These are phyloP conservation scores for Homarus gammarus DNA, from an alignment of 2,888 invertebrate genomes.

Conservation along the genomic window DNA sequence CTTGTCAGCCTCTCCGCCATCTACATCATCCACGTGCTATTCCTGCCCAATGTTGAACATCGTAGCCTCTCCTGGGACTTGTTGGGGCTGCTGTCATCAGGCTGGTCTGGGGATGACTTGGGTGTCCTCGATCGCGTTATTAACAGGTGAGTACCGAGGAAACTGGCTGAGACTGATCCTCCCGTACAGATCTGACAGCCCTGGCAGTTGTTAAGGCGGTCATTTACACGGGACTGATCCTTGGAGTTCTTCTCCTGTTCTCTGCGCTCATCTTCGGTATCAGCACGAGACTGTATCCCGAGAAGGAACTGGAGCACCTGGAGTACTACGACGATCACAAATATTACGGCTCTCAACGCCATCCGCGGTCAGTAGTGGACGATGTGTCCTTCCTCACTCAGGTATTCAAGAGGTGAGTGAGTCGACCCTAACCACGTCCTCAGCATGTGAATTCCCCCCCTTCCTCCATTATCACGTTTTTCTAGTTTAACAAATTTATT, in stretches of 20 bases:
- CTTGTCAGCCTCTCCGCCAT: neutral
- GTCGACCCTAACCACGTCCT: neutral
- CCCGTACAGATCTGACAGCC: neutral
- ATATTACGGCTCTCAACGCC: neutral
- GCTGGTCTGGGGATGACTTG: neutral
- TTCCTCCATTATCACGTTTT: too few relatives aligned
- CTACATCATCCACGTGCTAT: conserved; percentile 21
- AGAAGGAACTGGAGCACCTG: neutral
- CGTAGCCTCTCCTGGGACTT: conserved; percentile 19
- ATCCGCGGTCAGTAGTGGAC: neutral
- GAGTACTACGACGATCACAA: neutral
- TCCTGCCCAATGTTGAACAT: conserved; percentile 16
- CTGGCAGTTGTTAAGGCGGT: neutral
- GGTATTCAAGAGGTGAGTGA: conserved; percentile 15
- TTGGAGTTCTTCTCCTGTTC: neutral
- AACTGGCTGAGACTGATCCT: neutral
- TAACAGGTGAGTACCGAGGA: conserved; percentile 26
- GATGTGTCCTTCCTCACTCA: neutral
- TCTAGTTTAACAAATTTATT: too few relatives aligned
- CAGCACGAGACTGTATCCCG: conserved; percentile 22
- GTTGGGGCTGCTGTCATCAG: neutral
- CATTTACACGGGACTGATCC: neutral
- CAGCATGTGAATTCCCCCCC: too few relatives aligned
- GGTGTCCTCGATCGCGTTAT: conserved; percentile 5
- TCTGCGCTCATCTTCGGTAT: conserved; percentile 6